Evolutionary conservation across 2,797 vertebrate species (phyloP).

Genomic region (Gobionotothen gibberifrons): DNA sequence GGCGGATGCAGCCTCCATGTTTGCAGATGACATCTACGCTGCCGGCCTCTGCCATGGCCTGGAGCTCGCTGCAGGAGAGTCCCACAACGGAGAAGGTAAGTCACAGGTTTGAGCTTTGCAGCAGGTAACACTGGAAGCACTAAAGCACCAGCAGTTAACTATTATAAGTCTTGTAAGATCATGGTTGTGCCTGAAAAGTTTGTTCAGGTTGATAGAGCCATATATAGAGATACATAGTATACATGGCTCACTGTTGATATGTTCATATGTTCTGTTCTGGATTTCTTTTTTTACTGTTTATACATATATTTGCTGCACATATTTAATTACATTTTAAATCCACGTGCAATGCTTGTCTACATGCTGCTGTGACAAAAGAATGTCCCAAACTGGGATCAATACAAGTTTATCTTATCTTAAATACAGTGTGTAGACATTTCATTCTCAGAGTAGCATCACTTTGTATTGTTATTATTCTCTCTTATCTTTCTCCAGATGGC

Average conservation of each 20-base stretch:
- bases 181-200: background rate
- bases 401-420: too few relatives aligned
- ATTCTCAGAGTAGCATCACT: background rate
- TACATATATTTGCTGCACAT: too few relatives aligned
- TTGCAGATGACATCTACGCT: constrained; percentile 85
- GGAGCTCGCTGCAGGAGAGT: constrained; percentile 85
- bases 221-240: too few relatives aligned
- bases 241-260: too few relatives aligned
- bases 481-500: constrained; percentile 72
- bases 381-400: too few relatives aligned
- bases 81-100: constrained; percentile 83
- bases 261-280: too few relatives aligned
- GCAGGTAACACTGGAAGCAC: background rate
- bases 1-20: constrained; percentile 85
- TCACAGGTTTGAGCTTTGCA: constrained; percentile 9
- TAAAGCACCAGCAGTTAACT: background rate
- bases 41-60: constrained; percentile 85
- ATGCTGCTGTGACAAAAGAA: too few relatives aligned
- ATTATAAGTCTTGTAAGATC: background rate
- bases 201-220: background rate
- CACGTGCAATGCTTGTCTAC: too few relatives aligned
- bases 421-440: background rate
- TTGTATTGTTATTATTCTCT: background rate
- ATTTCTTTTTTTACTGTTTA: too few relatives aligned
- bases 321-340: too few relatives aligned